Conservation (phyloP, 2,888 invertebrate species). For the Polia nebulosa region DNA sequence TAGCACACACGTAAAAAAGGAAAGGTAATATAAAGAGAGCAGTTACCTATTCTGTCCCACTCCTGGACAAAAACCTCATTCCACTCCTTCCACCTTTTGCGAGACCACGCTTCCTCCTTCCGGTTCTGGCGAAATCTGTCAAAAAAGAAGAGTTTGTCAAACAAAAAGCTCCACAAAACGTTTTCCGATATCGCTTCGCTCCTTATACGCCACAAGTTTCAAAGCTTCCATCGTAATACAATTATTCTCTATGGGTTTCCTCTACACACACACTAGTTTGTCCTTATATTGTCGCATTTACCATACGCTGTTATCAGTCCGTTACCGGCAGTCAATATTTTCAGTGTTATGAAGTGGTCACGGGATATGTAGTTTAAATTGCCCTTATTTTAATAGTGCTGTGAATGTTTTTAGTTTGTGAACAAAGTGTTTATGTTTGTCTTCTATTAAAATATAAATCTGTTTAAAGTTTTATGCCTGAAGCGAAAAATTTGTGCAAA, state of each 20-base stretch:
- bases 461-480: background rate
- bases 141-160: background rate
- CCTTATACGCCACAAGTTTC: slow-evolving; percentile 63
- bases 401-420: slow-evolving; percentile 36
- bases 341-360: slow-evolving; percentile 68
- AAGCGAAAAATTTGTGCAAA: background rate
- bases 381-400: slow-evolving; percentile 28
- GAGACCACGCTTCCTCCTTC: background rate
- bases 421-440: slow-evolving; percentile 7
- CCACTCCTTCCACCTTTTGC: background rate
- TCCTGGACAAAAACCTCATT: background rate
- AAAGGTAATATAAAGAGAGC: background rate
- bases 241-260: slow-evolving; percentile 76
- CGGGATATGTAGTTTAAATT: slow-evolving; percentile 34
- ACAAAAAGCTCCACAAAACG: background rate
- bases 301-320: slow-evolving; percentile 80
- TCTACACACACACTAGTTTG: slow-evolving; percentile 64
- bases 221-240: slow-evolving; percentile 63
- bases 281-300: slow-evolving; percentile 73
- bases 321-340: slow-evolving; percentile 80
- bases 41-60: background rate
- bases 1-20: background rate
- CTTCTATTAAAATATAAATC: background rate
- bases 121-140: background rate
- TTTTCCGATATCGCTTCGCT: slow-evolving; percentile 57